Evolutionary conservation across 2,797 vertebrate species (phyloP), one percentile per base, ranked within the genome.

Genomic region (Furcifer pardalis): DNA sequence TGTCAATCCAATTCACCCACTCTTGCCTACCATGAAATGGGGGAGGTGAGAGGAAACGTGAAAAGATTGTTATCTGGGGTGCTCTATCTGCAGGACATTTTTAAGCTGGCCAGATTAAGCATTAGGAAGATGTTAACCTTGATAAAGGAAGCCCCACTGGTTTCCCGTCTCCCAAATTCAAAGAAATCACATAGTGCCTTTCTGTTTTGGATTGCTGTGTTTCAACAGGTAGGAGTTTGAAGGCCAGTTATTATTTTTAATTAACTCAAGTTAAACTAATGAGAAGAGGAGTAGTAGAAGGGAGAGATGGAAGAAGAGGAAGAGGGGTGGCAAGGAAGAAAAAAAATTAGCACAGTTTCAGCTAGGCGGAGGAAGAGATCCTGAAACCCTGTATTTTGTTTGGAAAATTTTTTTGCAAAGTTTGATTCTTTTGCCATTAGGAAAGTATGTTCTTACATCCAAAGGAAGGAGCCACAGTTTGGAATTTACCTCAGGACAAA

Each of bases 131-230:
- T 97, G 94, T 94, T 97, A 95, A 92, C 94, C 95, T 94, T 96
- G 96, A 97, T 97, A 96, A 96, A 91, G 84, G 95, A 94, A 95
- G 92, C 94, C 96, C 97, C 94, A 97, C 96, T 96, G 96, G 86
- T 93, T 95, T 94, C 91, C 96, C 96, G 97, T 97, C 97, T 97
- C 96, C 94, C 89, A 62, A 84, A 95, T 95, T 97, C 97, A 97
- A 97, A 96, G 93, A 94, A 95, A 96, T 93, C 93, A 93, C 91
- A 95, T 96, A 96, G 95, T 91, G 90, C 74, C 86, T 93, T 88
- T 95, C 91, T 94, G 92, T 96, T 96, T 96, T 93, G 94, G 92
- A 91, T 94, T 95, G 73, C 93, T 94, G 92, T 92, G 84, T 91
- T 93, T 91, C 92, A 96, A 94, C 89, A 89, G 90, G 92, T 95